phyloP scores from a whole-genome alignment of 1,140 invertebrate species.

The Nephila pilipes region DNA sequence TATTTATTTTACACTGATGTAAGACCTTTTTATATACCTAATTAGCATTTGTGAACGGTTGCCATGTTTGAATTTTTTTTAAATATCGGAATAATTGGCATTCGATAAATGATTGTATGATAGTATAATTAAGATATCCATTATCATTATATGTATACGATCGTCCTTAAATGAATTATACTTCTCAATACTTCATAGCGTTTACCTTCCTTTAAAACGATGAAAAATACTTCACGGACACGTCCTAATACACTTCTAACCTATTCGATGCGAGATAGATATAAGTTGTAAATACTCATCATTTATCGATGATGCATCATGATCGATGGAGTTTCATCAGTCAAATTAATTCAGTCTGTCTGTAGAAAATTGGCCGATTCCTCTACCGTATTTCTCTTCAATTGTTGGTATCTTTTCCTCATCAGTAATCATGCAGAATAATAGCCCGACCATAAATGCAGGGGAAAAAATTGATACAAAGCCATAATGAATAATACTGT shows the following conservation, averaged over 20 bases:
- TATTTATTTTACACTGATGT: too few relatives aligned
- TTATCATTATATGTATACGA: neutral
- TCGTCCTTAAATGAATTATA: neutral
- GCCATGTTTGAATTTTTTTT: too few relatives aligned
- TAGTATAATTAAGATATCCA: neutral
- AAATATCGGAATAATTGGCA: too few relatives aligned
- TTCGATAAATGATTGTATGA: neutral
- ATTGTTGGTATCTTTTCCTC: slow-evolving; percentile 9
- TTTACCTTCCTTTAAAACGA: neutral
- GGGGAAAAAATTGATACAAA: neutral
- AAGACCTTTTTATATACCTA: too few relatives aligned
- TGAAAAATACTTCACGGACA: neutral
- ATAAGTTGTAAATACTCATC: neutral
- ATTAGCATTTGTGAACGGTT: too few relatives aligned
- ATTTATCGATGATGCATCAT: slow-evolving; percentile 14
- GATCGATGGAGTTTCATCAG: slow-evolving; percentile 10
- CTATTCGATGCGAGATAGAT: neutral
- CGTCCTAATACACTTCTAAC: neutral
- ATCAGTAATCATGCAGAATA: slow-evolving; percentile 14
- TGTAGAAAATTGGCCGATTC: slow-evolving; percentile 5
- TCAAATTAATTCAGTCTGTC: slow-evolving; percentile 24
- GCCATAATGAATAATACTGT: too few relatives aligned
- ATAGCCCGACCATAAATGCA: neutral
- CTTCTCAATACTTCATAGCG: neutral
- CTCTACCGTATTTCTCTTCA: neutral